Base-by-base conservation (phyloP, 2,797 vertebrate species). In the Gastrophryne carolinensis region DNA sequence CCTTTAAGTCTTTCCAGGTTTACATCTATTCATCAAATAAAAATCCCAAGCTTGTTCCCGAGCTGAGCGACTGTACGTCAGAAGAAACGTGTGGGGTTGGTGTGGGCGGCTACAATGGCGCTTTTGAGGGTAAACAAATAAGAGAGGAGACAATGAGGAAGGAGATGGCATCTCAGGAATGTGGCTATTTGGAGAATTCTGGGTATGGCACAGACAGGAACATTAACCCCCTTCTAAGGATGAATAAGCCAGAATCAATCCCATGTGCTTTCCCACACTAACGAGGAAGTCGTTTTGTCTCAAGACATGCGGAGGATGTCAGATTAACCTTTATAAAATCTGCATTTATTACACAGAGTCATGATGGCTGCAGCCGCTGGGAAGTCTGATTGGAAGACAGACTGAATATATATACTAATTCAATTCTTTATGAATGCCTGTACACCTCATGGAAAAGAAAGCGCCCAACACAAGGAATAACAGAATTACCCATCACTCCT, bases 61-160 rank as follows among this genome's bases (percentile, higher is more conserved):
- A 75, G 56, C 26, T 10, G 27, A 54, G 4, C 53, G 56, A 54
- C 35, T n/a, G 27, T 21, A 68, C 65, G 76, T 41, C 49, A 63
- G 56, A 82, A 53, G 83, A 83, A 81, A 82, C 79, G 80, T 82
- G 78, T 80, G 69, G 79, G 83, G 86, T 83, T 83, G 80, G 75
- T 84, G 92, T 95, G 90, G 94, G 94, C 84, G 86, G 87, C 80
- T 69, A 89, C 91, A 95, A 95, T 93, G 91, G 85, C 88, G 84
- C 92, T 92, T 95, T 96, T 91, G 91, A 98, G 92, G 86, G 85
- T 97, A 95, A 98, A 97, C 95, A 98, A 95, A 92, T 87, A 90
- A 88, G 92, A 94, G 97, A 96, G 96, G 96, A 98, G 91, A 96
- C 95, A 97, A 98, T 93, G 95, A 96, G 95, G 95, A 97, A 96